phyloP scores from a whole-genome alignment of 37 sponge, comb jelly and placozoan species.

The Chondrilla cf. caribensis region DNA sequence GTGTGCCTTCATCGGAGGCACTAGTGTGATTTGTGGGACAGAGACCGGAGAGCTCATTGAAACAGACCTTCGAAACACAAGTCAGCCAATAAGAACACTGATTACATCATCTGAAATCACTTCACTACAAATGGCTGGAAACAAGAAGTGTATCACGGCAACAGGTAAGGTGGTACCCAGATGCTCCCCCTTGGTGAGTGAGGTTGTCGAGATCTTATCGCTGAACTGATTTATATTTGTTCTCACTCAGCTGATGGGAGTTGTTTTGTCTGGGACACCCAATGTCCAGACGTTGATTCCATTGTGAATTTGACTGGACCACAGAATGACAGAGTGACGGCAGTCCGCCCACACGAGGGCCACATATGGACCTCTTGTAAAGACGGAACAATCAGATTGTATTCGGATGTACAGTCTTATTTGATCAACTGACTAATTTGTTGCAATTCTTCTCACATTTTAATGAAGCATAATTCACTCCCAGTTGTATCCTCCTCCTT shows the following conservation, averaged over 20 bases:
- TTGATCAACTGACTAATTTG: too few relatives aligned
- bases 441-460: too few relatives aligned
- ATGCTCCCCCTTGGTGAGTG: too few relatives aligned
- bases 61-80: slow-evolving; percentile 41
- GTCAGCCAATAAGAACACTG: slow-evolving; percentile 6
- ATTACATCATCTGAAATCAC: slow-evolving; percentile 24
- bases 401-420: not conserved
- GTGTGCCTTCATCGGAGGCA: slow-evolving; percentile 38
- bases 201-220: too few relatives aligned
- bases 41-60: slow-evolving; percentile 36
- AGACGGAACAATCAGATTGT: slow-evolving; percentile 53
- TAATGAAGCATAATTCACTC: too few relatives aligned
- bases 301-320: slow-evolving; percentile 53
- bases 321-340: slow-evolving; percentile 39
- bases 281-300: not conserved
- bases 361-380: slow-evolving; percentile 46
- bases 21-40: slow-evolving; percentile 28
- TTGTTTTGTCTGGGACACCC: slow-evolving; percentile 3
- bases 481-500: too few relatives aligned
- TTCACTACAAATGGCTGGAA: not conserved
- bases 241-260: slow-evolving; percentile 38
- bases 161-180: slow-evolving; percentile 13
- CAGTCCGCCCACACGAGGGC: slow-evolving; percentile 5
- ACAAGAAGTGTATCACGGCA: slow-evolving; percentile 6
- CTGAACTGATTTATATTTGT: too few relatives aligned